Percentiles rank a stretch among this genome's conserved stretches.
These are phyloP conservation scores for Hirundo rustica DNA, from an alignment of 2,797 vertebrate species.

Conservation along the genomic window DNA sequence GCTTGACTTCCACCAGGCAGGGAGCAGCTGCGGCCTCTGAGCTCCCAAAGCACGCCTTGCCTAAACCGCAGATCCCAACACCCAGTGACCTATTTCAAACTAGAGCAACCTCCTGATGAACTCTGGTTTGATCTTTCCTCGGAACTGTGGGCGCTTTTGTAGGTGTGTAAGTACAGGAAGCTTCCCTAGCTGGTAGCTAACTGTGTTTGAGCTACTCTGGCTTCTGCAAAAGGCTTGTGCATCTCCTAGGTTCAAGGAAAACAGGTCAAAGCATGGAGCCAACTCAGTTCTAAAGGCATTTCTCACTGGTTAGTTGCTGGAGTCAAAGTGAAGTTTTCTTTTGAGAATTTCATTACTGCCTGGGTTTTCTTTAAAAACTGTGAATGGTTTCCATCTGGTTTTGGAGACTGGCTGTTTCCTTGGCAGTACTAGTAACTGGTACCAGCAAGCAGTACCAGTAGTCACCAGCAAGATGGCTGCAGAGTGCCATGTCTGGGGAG, in stretches of 20 bases:
- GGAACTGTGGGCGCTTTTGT: neutral
- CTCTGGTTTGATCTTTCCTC: neutral
- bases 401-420: neutral
- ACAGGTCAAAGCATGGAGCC: neutral
- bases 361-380: neutral
- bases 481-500: neutral
- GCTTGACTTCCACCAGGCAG: neutral
- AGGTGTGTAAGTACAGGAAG: neutral
- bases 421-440: neutral
- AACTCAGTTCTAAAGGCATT: neutral
- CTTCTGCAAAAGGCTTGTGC: neutral
- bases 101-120: slow-evolving; percentile 6
- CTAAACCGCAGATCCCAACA: neutral
- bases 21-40: neutral
- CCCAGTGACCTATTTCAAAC: slow-evolving; percentile 3
- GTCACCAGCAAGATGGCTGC: neutral
- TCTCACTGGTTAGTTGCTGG: neutral
- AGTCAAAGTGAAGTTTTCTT: neutral
- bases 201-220: neutral
- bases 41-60: neutral
- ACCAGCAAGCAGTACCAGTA: neutral
- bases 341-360: neutral
- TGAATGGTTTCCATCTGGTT: accelerated
- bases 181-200: neutral
- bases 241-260: neutral